A percentile compares a stretch with the other conserved stretches of the same genome.
These are phyloP conservation scores for Thalassophryne amazonica DNA, from an alignment of 2,797 vertebrate species.

Conservation along the genomic window DNA sequence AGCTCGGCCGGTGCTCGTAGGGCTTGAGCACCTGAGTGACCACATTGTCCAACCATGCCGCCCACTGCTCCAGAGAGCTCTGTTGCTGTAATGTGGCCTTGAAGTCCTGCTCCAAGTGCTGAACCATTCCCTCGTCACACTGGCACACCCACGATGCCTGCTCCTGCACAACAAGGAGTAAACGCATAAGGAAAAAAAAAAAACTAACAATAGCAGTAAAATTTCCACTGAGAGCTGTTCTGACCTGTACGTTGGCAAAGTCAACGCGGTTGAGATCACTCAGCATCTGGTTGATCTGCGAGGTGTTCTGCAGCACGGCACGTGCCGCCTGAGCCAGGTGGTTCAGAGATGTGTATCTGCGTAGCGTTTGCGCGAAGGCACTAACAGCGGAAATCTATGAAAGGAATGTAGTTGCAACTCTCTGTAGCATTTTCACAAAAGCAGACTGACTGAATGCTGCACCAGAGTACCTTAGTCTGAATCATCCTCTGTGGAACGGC, in stretches of 20 bases:
- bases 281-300: constrained; percentile 99
- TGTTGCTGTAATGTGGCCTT: constrained; percentile 97
- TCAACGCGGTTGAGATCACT: constrained; percentile 98
- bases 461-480: constrained; percentile 88
- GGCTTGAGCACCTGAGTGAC: constrained; percentile 94
- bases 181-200: not conserved
- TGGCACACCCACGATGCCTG: constrained; percentile 99
- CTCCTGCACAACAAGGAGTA: constrained; percentile 74
- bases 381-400: constrained; percentile 93
- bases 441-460: not conserved
- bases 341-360: constrained; percentile 97
- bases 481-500: constrained; percentile 91
- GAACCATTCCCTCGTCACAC: constrained; percentile 94
- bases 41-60: constrained; percentile 92
- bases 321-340: constrained; percentile 97
- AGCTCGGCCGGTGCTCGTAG: constrained; percentile 88
- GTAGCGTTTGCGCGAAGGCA: constrained; percentile 96
- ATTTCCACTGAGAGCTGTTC: constrained; percentile 14
- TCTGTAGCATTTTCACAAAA: not conserved
- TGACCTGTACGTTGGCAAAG: constrained; percentile 97
- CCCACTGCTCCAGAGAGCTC: constrained; percentile 98
- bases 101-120: constrained; percentile 97
- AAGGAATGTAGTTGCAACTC: constrained; percentile 2
- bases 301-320: constrained; percentile 95
- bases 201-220: not conserved